Evolutionary conservation across 2,113 vertebrate species (phyloP).

Genomic region (Craseonycteris thonglongyai): DNA sequence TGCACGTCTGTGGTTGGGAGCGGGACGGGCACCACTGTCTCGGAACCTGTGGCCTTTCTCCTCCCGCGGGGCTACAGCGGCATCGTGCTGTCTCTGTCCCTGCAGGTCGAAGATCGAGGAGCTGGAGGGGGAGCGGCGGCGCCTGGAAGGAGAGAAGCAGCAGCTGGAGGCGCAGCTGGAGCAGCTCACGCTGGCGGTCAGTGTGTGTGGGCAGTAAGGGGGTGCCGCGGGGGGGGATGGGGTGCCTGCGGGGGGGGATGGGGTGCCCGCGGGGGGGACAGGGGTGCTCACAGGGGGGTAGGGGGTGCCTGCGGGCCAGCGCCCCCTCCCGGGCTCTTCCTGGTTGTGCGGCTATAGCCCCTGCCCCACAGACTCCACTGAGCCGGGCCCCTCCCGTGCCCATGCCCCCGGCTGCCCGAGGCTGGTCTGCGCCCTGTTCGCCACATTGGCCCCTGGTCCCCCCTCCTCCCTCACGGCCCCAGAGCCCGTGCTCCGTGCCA

Average conservation of each 20-base stretch:
- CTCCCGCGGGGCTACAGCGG: rapidly evolving
- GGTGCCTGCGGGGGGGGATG: too few species aligned
- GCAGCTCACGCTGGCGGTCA: slow-evolving; percentile 88
- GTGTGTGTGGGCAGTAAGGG: neutral
- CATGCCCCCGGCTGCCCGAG: too few species aligned
- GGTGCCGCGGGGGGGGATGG: too few species aligned
- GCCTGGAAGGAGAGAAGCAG: slow-evolving; percentile 88
- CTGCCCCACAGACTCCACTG: too few species aligned
- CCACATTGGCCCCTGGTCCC: neutral
- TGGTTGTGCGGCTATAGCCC: too few species aligned
- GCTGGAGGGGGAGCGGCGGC: slow-evolving; percentile 87
- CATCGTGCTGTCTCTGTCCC: neutral
- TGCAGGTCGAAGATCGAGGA: slow-evolving; percentile 94
- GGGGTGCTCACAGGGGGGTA: too few species aligned
- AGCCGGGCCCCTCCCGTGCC: too few species aligned
- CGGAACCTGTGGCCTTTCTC: rapidly evolving
- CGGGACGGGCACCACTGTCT: rapidly evolving
- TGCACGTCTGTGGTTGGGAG: rapidly evolving
- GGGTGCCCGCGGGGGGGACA: too few species aligned
- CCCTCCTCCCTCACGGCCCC: rapidly evolving
- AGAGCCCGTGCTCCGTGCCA: neutral
- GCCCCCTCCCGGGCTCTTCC: too few species aligned
- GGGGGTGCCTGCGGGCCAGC: too few species aligned
- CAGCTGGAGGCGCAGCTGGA: slow-evolving; percentile 89
- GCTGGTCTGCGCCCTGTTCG: rapidly evolving